Evolutionary conservation across 2,888 invertebrate genomes (phyloP), one percentile per base, ranked within the genome.

Genomic region (Zygaena filipendulae): DNA sequence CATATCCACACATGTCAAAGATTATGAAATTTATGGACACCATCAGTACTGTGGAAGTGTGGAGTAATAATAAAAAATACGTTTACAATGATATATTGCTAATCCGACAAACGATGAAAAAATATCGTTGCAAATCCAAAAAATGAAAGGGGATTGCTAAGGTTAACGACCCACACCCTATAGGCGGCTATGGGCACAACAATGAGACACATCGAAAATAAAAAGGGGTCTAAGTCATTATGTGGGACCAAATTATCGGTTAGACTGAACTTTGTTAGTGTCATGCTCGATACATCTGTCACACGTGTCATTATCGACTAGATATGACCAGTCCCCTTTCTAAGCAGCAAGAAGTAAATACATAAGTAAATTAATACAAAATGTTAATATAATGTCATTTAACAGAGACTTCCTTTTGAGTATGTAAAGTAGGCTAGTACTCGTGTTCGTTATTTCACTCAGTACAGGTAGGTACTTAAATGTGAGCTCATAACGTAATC

Each of bases 91-190:
- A 68, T 58, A 49, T 62, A 70, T 66, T 62, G 55, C 52, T 67
- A 70, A 71, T 69, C 63, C 47, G 62, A 66, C 59, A 55, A 52
- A 45, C 50, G 54, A 59, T 54, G 59, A 64, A 66, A n/a, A 70
- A 69, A 64, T 66, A 60, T 61, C 52, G 55, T 56, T 56, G 61
- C 71, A 59, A 71, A 70, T 68, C 56, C 50, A 47, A 56, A 63
- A 54, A 47, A 59, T 52, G 54, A 61, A 54, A 54, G 70, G 52
- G 72, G 69, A 68, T 62, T 59, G 64, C 67, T 64, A 68, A 71
- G 72, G 77, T 77, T 77, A 79, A 71, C 56, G 77, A 79, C 75
- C 77, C 46, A 57, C 62, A 59, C 66, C 68, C 69, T 62, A 62
- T 61, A 54, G 53, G 49, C 43, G 53, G 68, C 69, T 62, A 62